Base-by-base conservation (phyloP, 2,888 invertebrate species). In the Dendrolimus houi region DNA sequence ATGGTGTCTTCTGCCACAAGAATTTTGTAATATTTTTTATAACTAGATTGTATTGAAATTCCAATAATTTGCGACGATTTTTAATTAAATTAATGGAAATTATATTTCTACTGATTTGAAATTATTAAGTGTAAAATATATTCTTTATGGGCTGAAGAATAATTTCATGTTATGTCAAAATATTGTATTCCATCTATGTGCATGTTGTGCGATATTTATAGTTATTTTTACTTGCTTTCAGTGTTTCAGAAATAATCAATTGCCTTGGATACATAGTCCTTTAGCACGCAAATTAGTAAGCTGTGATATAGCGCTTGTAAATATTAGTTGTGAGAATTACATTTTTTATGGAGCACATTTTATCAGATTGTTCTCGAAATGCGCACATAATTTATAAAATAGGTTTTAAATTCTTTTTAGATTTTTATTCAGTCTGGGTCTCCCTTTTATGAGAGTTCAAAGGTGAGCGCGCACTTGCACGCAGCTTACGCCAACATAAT, bases 251-350 rank as follows among this genome's bases (percentile, higher is more conserved):
- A 17, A 54, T 29, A 17, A 41, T 54, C 12, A 40, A 54, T 42
- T 42, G 9, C 14, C 40, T 55, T 13, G 14, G 42, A 42, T 67
- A 63, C 61, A 61, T 69, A 67, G 65, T 70, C 64, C 58, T 67
- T 67, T 75, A 73, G 74, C 75, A 76, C 75, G 75, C 70, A 75
- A 71, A 68, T 55, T 80, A 78, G 74, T 80, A 79, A 81, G 87
- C 87, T 87, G 89, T 89, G 88, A 88, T 89, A 88, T 86, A 87
- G 83, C 75, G 84, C 81, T 82, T 87, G 84, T 87, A 85, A 82
- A 82, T 83, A 79, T 75, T 79, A 78, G 72, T 70, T 68, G 69
- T 64, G 62, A 65, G 62, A 67, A 65, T 60, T 66, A 66, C 61
- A 66, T 63, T 63, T 69, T 62, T 57, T 57, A 58, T 59, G 59